Conservation (phyloP, 1,140 invertebrate species). For the Polyergus mexicanus region DNA sequence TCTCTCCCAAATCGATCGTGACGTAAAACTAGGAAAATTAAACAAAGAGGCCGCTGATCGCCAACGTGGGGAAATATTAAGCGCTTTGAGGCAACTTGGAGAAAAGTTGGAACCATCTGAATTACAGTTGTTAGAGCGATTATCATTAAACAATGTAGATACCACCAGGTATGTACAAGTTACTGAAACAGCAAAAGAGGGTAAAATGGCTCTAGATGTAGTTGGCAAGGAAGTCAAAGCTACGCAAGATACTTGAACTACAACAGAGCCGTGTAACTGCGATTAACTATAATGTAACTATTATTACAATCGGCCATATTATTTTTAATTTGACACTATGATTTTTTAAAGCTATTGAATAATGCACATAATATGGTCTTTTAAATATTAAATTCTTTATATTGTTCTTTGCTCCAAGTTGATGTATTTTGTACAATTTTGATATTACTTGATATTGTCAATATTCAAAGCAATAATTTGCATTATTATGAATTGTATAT, state of each 20-base stretch:
- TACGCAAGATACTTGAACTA: constrained; percentile 65
- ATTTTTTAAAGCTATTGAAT: constrained; percentile 5
- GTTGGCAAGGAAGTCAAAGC: constrained; percentile 78
- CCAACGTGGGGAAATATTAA: constrained; percentile 88
- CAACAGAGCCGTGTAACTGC: not conserved
- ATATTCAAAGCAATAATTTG: not conserved
- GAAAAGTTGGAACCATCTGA: constrained; percentile 89
- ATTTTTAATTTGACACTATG: constrained; percentile 11
- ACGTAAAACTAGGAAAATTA: constrained; percentile 87
- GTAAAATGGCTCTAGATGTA: constrained; percentile 75
- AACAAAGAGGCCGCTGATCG: constrained; percentile 80
- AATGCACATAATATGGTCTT: not conserved
- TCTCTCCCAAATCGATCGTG: constrained; percentile 87
- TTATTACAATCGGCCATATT: not conserved
- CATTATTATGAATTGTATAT: not conserved
- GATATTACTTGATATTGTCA: not conserved
- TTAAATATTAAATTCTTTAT: not conserved
- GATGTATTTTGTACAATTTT: not conserved
- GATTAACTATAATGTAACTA: not conserved
- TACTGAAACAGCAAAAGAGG: constrained; percentile 84
- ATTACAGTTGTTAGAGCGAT: constrained; percentile 88
- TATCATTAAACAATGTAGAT: constrained; percentile 82
- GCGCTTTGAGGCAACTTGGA: constrained; percentile 90
- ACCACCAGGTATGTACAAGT: constrained; percentile 88
- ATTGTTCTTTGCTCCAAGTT: not conserved